A percentile compares a stretch with the other conserved stretches of the same genome.
These are phyloP conservation scores for roundworm (Caenorhabditis elegans) DNA, from an alignment of 1,140 invertebrate species.

Conservation along the genomic window WBcel235 BX284603.4:4595001-4595500, in stretches of 20 bases:
- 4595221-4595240: slow-evolving; percentile 55
- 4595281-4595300: slow-evolving; percentile 64
- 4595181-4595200: slow-evolving; percentile 40
- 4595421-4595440: slow-evolving; percentile 60
- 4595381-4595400: slow-evolving; percentile 62
- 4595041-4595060: slow-evolving; percentile 58
- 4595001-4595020: slow-evolving; percentile 62
- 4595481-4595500: slow-evolving; percentile 64
- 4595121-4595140: slow-evolving; percentile 58
- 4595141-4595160: slow-evolving; percentile 50
- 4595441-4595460: slow-evolving; percentile 62
- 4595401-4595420: slow-evolving; percentile 60
- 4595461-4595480: slow-evolving; percentile 61
- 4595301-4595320: slow-evolving; percentile 64
- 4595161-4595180: slow-evolving; percentile 53
- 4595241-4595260: slow-evolving; percentile 54
- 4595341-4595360: slow-evolving; percentile 64
- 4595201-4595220: no score
- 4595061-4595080: slow-evolving; percentile 61
- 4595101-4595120: slow-evolving; percentile 62
- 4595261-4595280: slow-evolving; percentile 58
- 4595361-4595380: slow-evolving; percentile 63
- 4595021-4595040: slow-evolving; percentile 61
- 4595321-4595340: slow-evolving; percentile 58
- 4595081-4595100: slow-evolving; percentile 64